A percentile compares a stretch with the other conserved stretches of the same genome.
These are phyloP conservation scores for Erpetoichthys calabaricus DNA, from an alignment of 2,797 vertebrate genomes.

Conservation along the genomic window DNA sequence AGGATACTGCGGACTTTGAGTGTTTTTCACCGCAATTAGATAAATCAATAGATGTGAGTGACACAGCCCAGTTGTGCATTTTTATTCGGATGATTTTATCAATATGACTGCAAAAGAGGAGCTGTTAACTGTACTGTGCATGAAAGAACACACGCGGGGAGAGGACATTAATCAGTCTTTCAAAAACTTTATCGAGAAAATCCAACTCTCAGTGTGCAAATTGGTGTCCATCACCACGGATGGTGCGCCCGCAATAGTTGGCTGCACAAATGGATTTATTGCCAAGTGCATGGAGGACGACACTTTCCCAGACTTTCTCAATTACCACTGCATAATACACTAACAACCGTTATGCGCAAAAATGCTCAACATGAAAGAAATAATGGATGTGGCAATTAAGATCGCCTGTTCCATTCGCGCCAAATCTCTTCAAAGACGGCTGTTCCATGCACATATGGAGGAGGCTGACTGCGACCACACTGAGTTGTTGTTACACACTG, in stretches of 20 bases:
- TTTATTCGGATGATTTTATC: slow-evolving; percentile 13
- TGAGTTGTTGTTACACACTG: too few species aligned
- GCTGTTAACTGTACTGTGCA: slow-evolving; percentile 9
- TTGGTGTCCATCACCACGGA: slow-evolving; percentile 12
- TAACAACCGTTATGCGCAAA: slow-evolving; percentile 12
- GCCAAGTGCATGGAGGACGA: slow-evolving; percentile 14
- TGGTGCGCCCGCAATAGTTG: slow-evolving; percentile 14
- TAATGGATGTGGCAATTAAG: slow-evolving; percentile 16
- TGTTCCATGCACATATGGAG: slow-evolving; percentile 10
- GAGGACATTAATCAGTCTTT: slow-evolving; percentile 14
- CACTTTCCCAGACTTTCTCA: slow-evolving; percentile 13
- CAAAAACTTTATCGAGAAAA: slow-evolving; percentile 8
- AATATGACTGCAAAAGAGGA: slow-evolving; percentile 12
- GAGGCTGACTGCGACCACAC: not conserved
- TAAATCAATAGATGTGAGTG: slow-evolving; percentile 7
- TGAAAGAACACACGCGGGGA: slow-evolving; percentile 9
- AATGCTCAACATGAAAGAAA: slow-evolving; percentile 18
- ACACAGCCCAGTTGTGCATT: slow-evolving; percentile 9
- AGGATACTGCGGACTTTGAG: slow-evolving; percentile 8
- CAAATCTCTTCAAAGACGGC: slow-evolving; percentile 2
- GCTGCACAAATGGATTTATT: slow-evolving; percentile 14
- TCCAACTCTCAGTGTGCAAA: slow-evolving; percentile 10
- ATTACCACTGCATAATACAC: slow-evolving; percentile 16
- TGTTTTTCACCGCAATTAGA: slow-evolving; percentile 13
- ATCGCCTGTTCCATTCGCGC: slow-evolving; percentile 12